Base-by-base conservation (phyloP, 1,140 invertebrate genomes). In the Cotesia typhae region DNA sequence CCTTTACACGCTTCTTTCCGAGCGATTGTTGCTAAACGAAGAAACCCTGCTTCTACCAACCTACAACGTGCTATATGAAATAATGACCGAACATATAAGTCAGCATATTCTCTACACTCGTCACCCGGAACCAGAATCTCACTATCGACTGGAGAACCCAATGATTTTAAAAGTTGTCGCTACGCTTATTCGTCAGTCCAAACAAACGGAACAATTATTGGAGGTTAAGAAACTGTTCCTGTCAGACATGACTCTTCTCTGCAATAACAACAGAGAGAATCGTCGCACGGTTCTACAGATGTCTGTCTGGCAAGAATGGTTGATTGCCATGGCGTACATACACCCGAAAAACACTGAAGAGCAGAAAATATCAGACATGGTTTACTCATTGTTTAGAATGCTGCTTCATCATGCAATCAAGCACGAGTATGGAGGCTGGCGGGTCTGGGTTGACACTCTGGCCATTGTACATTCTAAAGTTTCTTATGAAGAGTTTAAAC, bases 291-390 rank as follows among this genome's bases (percentile, higher is more conserved):
- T 99, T 1, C 89, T 99, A 10, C 98, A 99, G 88, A 99, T 99
- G 98, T 99, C 97, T 4, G 98, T 99, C 1, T 99, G 98, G 98
- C 98, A 99, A 88, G 98, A 99, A 83, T 99, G 98, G 98, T 89
- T 99, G 1, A 99, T 99, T 78, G 96, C 97, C 4, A 93, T 99
- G 92, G 96, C 97, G 35, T 98, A 99, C 83, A 98, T 99, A 68
- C 97, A 98, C 85, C 97, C 97, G 0, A 95, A 96, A 83, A 97
- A 94, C 79, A 92, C 93, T 0, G 96, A 98, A 82, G 96, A 99
- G 84, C 95, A 98, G 80, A 96, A 98, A 85, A 94, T 99, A 61
- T 98, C 96, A 0, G 97, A 99, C 80, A 98, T 99, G 94, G 97
- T 99, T 17, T 99, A 99, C 85, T 95, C 96, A 0, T 88, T 99